A percentile compares a stretch with the other conserved stretches of the same genome.
These are phyloP conservation scores for Brassicogethes aeneus DNA, from an alignment of 2,888 invertebrate genomes.

Conservation along the genomic window DNA sequence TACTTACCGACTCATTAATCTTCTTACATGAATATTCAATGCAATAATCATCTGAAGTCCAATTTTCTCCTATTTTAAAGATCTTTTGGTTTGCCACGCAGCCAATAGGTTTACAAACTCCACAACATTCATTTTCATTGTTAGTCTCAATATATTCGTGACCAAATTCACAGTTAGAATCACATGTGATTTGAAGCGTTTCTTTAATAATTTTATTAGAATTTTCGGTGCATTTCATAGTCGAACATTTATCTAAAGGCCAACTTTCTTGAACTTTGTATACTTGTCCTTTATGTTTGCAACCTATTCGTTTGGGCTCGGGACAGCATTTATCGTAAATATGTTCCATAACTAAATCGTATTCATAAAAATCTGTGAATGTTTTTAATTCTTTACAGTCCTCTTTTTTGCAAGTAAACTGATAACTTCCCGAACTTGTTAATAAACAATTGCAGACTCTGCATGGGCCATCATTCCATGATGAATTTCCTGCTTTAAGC, in stretches of 20 bases:
- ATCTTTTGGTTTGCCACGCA: slow-evolving; percentile 44
- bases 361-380: slow-evolving; percentile 44
- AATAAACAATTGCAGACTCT: slow-evolving; percentile 51
- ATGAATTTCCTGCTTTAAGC: slow-evolving; percentile 49
- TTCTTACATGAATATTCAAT: slow-evolving; percentile 50
- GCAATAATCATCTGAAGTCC: slow-evolving; percentile 56
- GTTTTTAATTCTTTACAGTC: slow-evolving; percentile 44
- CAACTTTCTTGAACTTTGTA: slow-evolving; percentile 51
- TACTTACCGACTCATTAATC: slow-evolving; percentile 41
- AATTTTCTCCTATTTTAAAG: slow-evolving; percentile 45
- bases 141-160: slow-evolving; percentile 43
- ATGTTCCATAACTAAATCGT: slow-evolving; percentile 46
- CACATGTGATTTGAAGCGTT: slow-evolving; percentile 48
- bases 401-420: slow-evolving; percentile 43
- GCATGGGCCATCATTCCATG: slow-evolving; percentile 66
- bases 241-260: slow-evolving; percentile 50
- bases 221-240: slow-evolving; percentile 44
- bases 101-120: slow-evolving; percentile 51
- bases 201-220: slow-evolving; percentile 44
- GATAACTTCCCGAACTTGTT: slow-evolving; percentile 27
- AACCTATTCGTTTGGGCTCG: slow-evolving; percentile 47
- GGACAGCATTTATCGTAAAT: slow-evolving; percentile 59
- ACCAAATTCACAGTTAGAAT: slow-evolving; percentile 44
- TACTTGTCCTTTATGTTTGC: slow-evolving; percentile 41
- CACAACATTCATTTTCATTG: slow-evolving; percentile 49